phyloP scores from a whole-genome alignment of 2,113 vertebrate species.

The Mobula hypostoma region DNA sequence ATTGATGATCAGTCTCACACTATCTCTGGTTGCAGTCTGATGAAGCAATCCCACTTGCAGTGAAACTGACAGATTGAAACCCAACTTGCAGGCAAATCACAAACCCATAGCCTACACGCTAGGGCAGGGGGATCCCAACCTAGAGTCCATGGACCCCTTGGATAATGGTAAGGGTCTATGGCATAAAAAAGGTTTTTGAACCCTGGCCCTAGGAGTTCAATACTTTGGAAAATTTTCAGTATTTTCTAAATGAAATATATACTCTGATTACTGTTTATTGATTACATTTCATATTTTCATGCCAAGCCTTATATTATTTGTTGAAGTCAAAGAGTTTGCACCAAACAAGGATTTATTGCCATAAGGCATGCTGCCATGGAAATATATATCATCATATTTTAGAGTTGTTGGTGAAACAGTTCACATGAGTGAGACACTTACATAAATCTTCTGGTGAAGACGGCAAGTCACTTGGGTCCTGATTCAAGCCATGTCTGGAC shows the following conservation, averaged over 20 bases:
- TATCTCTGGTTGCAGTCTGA: not conserved
- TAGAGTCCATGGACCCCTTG: too few species aligned
- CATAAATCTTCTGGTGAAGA: slow-evolving; percentile 63
- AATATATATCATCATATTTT: slow-evolving; percentile 18
- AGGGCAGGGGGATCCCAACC: too few species aligned
- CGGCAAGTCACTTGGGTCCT: slow-evolving; percentile 52
- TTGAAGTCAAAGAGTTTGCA: slow-evolving; percentile 7
- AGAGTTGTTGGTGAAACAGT: not conserved
- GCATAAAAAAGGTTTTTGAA: too few species aligned
- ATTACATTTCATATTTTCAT: not conserved
- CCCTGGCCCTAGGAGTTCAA: not conserved
- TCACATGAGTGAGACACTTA: slow-evolving; percentile 55
- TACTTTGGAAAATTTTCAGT: not conserved
- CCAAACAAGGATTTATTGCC: slow-evolving; percentile 1
- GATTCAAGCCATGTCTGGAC: slow-evolving; percentile 50
- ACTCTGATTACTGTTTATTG: not conserved
- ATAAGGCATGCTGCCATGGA: slow-evolving; percentile 9
- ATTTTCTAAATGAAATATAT: not conserved
- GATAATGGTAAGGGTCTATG: too few species aligned
- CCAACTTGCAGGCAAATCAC: not conserved
- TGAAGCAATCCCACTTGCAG: not conserved
- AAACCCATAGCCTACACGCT: not conserved
- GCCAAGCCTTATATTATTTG: not conserved
- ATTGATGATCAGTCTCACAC: not conserved
- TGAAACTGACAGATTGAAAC: not conserved